Base-by-base conservation (phyloP, 2,797 vertebrate genomes). In the Coregonus ussuriensis region DNA sequence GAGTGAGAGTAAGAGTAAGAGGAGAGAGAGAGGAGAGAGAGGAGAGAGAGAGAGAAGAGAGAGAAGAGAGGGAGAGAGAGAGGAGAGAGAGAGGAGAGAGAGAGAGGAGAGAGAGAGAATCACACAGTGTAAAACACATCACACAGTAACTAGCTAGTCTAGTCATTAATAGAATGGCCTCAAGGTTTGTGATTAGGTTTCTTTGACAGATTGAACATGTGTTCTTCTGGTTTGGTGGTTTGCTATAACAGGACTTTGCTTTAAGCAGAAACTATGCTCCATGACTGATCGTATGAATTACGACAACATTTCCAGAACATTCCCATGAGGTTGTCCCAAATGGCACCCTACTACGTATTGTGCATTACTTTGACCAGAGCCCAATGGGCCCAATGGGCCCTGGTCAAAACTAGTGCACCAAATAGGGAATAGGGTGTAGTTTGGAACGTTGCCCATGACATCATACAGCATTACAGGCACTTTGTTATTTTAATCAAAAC, bases 1-100 rank as follows among this genome's bases (percentile, higher is more conserved):
- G 0, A 0, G 15, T 16, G 15, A 3, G 1, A 14, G 16, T 4
- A 53, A 3, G 89, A 78, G 33, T 88, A 21, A 72, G 87, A 54
- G 77, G 72, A 33, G 33, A 1, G 5, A 73, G 69, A 71, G 71
- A 65, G 62, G 25, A 76, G 35, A 68, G 77, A 47, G 76, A 71
- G 73, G 77, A 79, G 47, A 0, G 18, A 0, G 11, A 35, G 25
- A 29, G 25, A 0, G 1, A 2, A 29, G 4, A 13, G 25, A 1
- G 0, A 1, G 2, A 2, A 52, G 9, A 14, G 47, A 1, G 11
- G 1, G 47, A 51, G 1, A 52, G 14, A 3, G 51, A 52, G 33
- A 33, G 33, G 4, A 4, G 0, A 14, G 2, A 53, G 14, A 53
- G 14, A 4, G 7, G 4, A 1, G 3, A 2, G 1, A 13, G 1